These are phyloP conservation scores for Lagocephalus sceleratus DNA, from an alignment of 2,797 vertebrate genomes.

Conservation along the genomic window DNA sequence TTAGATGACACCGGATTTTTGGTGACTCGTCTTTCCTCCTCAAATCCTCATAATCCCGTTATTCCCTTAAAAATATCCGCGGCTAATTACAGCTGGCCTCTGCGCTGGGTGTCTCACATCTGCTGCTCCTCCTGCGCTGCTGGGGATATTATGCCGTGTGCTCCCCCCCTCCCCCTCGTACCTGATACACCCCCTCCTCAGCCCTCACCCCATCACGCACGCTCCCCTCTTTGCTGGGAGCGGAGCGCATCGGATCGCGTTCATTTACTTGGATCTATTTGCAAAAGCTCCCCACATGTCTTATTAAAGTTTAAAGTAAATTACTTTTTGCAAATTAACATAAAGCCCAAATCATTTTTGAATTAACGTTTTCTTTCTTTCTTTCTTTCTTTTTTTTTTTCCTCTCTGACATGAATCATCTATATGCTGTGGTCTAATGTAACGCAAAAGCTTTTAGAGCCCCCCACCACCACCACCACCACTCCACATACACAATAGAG, in stretches of 20 bases:
- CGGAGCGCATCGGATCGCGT: not conserved
- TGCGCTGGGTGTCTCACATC: constrained; percentile 39
- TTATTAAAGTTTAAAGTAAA: too few species aligned
- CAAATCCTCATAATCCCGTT: constrained; percentile 57
- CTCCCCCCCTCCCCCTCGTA: not conserved
- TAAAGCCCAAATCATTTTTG: too few species aligned
- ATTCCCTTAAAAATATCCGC: constrained; percentile 46
- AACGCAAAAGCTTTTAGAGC: too few species aligned
- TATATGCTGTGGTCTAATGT: too few species aligned
- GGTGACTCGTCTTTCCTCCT: constrained; percentile 26
- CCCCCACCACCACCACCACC: too few species aligned
- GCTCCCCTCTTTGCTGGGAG: not conserved
- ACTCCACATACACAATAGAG: too few species aligned
- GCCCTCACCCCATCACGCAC: not conserved
- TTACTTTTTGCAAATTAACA: too few species aligned
- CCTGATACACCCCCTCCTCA: not conserved
- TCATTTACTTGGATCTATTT: too few species aligned
- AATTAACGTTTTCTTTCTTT: too few species aligned
- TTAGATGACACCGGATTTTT: constrained; percentile 31
- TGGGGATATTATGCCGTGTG: constrained; percentile 46
- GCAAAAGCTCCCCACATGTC: too few species aligned
- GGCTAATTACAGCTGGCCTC: constrained; percentile 44
- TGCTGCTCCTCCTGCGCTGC: constrained; percentile 42
- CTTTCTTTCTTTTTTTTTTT: too few species aligned
- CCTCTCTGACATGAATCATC: too few species aligned